phyloP scores from a whole-genome alignment of 1,140 invertebrate species.

The Atta colombica region DNA sequence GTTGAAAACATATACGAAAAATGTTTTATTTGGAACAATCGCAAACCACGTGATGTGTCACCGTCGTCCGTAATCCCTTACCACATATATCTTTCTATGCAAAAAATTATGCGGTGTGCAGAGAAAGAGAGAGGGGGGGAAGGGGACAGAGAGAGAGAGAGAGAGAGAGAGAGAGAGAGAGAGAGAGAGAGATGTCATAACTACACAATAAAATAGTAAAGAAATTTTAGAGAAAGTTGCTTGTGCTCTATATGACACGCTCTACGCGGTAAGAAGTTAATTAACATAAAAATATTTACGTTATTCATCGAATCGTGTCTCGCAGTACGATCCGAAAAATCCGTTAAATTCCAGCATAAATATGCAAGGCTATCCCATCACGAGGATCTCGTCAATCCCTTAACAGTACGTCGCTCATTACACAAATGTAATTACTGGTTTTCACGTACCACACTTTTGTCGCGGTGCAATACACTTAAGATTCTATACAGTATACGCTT shows the following conservation, averaged over 20 bases:
- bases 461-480: conserved; percentile 80
- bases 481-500: conserved; percentile 59
- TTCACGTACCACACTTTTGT: conserved; percentile 83
- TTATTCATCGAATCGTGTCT: conserved; percentile 52
- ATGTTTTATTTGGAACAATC: conserved; percentile 29
- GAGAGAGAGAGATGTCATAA: conserved; percentile 28
- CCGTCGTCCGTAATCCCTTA: conserved; percentile 41
- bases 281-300: conserved; percentile 44
- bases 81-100: conserved; percentile 32
- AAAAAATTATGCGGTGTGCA: conserved; percentile 2
- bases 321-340: conserved; percentile 13
- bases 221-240: conserved; percentile 49
- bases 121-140: background rate
- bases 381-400: conserved; percentile 67
- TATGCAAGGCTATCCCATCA: conserved; percentile 50
- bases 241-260: conserved; percentile 32
- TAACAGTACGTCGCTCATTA: conserved; percentile 77
- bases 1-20: background rate
- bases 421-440: conserved; percentile 85
- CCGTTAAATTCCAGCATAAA: conserved; percentile 16
- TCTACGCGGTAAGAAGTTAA: conserved; percentile 42
- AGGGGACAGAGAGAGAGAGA: too few relatives aligned
- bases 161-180: background rate
- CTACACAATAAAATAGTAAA: conserved; percentile 8
- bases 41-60: conserved; percentile 27